Conservation (phyloP, 1,140 invertebrate genomes). For the Meloidogyne chitwoodi region DNA sequence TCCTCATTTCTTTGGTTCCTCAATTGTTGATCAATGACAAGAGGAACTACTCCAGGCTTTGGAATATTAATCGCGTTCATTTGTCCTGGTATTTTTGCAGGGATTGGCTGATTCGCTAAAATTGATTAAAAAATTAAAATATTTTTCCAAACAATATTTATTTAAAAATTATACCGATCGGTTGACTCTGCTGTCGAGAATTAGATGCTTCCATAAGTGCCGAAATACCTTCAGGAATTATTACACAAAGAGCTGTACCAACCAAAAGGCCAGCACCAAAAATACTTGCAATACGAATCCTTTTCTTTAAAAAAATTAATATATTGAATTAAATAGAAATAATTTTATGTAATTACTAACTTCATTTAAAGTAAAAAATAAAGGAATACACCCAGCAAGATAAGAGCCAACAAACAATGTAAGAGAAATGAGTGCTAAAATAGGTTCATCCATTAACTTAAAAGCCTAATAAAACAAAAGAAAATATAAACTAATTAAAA, state of each 20-base stretch:
- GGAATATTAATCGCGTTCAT: not conserved
- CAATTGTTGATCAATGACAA: not conserved
- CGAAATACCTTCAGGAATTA: constrained; percentile 91
- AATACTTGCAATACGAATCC: constrained; percentile 84
- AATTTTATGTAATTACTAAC: constrained; percentile 70
- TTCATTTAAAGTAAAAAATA: constrained; percentile 87
- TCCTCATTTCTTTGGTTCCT: not conserved
- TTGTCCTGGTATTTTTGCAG: not conserved
- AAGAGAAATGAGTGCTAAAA: constrained; percentile 17
- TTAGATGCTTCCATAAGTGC: constrained; percentile 21
- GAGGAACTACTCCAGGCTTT: not conserved
- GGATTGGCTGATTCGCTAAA: not conserved
- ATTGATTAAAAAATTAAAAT: not conserved
- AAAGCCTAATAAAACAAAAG: not conserved
- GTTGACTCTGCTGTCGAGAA: not conserved
- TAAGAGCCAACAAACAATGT: constrained; percentile 92
- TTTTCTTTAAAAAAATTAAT: constrained; percentile 73
- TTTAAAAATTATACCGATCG: not conserved
- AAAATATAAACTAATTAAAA: not conserved
- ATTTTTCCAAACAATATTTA: not conserved
- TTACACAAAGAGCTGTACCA: constrained; percentile 91
- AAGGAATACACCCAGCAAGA: constrained; percentile 82
- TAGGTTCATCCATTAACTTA: constrained; percentile 10
- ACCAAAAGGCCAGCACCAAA: constrained; percentile 94
- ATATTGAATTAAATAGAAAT: constrained; percentile 26